phyloP scores from a whole-genome alignment of 2,888 invertebrate genomes.

The Lasioglossum zephyrum region DNA sequence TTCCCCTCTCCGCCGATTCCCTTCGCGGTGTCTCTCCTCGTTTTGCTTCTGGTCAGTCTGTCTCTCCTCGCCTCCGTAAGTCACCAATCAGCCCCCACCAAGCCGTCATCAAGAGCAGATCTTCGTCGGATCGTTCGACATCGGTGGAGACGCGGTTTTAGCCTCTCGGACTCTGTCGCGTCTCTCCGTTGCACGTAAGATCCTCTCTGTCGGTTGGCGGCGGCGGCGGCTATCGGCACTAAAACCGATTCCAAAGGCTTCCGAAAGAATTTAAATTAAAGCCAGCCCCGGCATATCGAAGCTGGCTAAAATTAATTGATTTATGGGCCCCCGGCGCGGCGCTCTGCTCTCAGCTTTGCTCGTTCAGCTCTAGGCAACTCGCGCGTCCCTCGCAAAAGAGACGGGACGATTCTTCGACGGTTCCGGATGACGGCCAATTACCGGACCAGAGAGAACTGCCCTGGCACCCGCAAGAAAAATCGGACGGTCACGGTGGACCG shows the following conservation, averaged over 20 bases:
- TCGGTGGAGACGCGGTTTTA: conserved; percentile 57
- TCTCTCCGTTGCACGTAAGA: neutral
- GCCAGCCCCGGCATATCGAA: conserved; percentile 77
- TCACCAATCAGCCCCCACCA: conserved; percentile 67
- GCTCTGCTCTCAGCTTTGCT: neutral
- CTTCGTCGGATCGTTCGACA: conserved; percentile 32
- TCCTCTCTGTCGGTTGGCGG: neutral
- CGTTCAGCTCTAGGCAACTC: conserved; percentile 22
- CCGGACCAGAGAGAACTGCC: conserved; percentile 29
- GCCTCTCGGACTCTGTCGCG: conserved; percentile 23
- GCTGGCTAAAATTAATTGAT: conserved; percentile 84
- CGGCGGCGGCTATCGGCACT: conserved; percentile 38
- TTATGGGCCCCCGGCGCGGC: conserved; percentile 73
- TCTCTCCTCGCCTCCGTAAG: conserved; percentile 57
- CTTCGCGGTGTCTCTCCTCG: neutral
- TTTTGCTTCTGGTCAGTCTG: conserved; percentile 18
- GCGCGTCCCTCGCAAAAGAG: conserved; percentile 7
- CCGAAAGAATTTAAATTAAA: conserved; percentile 84
- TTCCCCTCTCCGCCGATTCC: neutral
- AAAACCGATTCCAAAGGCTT: conserved; percentile 77
- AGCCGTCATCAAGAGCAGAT: neutral
- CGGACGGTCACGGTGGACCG: conserved; percentile 21
- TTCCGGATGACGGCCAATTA: conserved; percentile 62
- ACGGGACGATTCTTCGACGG: conserved; percentile 38
- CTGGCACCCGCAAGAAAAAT: conserved; percentile 58